Percentiles rank a stretch among this genome's conserved stretches.
phyloP scores from a whole-genome alignment of 2,888 invertebrate species.

The Dasysyrphus albostriatus region DNA sequence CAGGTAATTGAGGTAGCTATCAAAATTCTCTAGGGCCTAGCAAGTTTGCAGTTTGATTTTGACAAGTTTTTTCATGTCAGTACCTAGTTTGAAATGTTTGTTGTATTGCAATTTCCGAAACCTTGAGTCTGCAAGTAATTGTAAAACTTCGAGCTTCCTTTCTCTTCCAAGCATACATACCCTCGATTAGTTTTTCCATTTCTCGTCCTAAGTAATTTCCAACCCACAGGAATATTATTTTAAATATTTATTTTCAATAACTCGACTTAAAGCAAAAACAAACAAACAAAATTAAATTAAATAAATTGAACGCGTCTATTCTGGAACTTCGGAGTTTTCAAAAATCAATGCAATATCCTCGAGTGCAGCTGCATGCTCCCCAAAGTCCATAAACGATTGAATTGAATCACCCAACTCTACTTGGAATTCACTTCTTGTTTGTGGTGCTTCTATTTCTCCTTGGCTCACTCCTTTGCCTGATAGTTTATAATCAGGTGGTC shows the following conservation, averaged over 20 bases:
- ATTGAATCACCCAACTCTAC: not conserved
- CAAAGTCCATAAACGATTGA: constrained; percentile 31
- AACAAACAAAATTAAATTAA: not conserved
- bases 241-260: constrained; percentile 18
- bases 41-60: too few relatives aligned
- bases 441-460: too few relatives aligned
- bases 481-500: constrained; percentile 10
- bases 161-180: too few relatives aligned
- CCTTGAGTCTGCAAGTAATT: too few relatives aligned
- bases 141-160: too few relatives aligned
- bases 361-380: constrained; percentile 31
- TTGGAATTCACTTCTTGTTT: constrained; percentile 4
- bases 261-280: not conserved
- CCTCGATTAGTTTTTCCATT: too few relatives aligned
- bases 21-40: too few relatives aligned
- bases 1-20: too few relatives aligned
- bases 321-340: not conserved
- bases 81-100: too few relatives aligned
- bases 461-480: not conserved
- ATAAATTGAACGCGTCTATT: not conserved
- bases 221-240: not conserved
- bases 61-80: too few relatives aligned
- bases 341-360: constrained; percentile 41
- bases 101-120: too few relatives aligned
- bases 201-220: not conserved